phyloP scores from a whole-genome alignment of 2,797 vertebrate genomes.

The Lithobates sylvaticus region DNA sequence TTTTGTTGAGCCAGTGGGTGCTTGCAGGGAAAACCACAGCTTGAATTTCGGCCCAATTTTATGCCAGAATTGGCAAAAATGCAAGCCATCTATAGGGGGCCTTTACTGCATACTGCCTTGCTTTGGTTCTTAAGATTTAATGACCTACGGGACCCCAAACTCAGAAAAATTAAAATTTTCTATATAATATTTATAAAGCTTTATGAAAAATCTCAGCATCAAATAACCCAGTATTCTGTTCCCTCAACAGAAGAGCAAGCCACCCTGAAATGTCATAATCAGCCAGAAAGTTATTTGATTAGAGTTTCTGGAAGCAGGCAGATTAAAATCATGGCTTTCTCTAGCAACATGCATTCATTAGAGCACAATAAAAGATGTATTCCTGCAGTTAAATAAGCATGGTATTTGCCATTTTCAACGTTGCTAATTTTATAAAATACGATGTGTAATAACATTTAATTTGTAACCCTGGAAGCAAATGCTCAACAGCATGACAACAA shows the following conservation, averaged over 20 bases:
- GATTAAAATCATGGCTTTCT: constrained; percentile 26
- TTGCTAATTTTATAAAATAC: constrained; percentile 42
- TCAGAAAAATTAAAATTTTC: background rate
- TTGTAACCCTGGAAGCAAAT: constrained; percentile 42
- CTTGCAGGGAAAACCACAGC: no score
- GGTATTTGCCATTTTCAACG: constrained; percentile 38
- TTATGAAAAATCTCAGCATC: background rate
- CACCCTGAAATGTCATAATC: constrained; percentile 8
- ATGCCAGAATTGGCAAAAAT: no score
- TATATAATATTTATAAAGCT: background rate
- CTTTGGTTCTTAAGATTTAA: no score
- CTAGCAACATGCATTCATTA: constrained; percentile 11
- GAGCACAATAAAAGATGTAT: constrained; percentile 10
- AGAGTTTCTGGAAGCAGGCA: constrained; percentile 18
- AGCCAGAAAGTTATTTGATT: constrained; percentile 27
- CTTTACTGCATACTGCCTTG: no score
- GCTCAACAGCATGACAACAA: constrained; percentile 28
- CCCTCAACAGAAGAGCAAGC: background rate
- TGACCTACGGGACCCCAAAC: no score
- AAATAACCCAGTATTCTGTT: background rate
- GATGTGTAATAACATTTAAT: constrained; percentile 43
- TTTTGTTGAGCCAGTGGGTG: no score
- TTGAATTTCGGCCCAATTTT: no score
- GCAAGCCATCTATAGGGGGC: no score
- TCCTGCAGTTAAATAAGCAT: constrained; percentile 29